Evolutionary conservation across 2,113 vertebrate genomes (phyloP), one percentile per base, ranked within the genome.

Genomic region (Malurus alboscapulatus): DNA sequence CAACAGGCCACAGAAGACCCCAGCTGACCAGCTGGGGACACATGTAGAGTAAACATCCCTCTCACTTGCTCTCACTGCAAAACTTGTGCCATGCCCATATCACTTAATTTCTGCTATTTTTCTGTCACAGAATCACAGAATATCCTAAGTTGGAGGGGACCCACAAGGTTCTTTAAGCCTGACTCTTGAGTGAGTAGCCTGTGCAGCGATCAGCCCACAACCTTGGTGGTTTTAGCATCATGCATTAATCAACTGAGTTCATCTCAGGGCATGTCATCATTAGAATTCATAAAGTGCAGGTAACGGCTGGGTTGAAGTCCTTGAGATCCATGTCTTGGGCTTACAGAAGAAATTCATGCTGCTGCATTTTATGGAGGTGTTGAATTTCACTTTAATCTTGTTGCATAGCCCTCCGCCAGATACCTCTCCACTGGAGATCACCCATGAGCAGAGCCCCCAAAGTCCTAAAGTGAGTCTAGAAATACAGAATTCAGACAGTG

Each of bases 221-320:
- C 25, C 22, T 9, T 38, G 16, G 27, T 51, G 14, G 7, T 59
- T 81, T 67, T 44, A 29, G 53, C 53, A 47, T n/a, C n/a, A 30
- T 0, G 0, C 19, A 74, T 44, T 38, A 45, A 12, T 5, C 13
- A 25, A 0, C 27, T 30, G 22, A 73, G 16, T 16, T 74, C n/a
- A n/a, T 45, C 27, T 40, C 24, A 59, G 7, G 7, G 3, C 19
- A 5, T 12, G 27, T 22, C 14, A 21, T 13, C 2, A 0, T 40
- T n/a, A 44, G 6, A 50, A 17, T 53, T 68, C 27, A 29, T 25
- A 57, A 45, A 45, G 25, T 22, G 21, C 3, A 29, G 30, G 9
- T 77, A 22, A 27, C 7, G 14, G 3, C 21, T 42, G 21, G 7
- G 2, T n/a, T 71, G 32, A 34, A n/a, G 36, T 77, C n/a, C 45